phyloP scores from a whole-genome alignment of 1,140 invertebrate genomes.

The Trialeurodes vaporariorum region DNA sequence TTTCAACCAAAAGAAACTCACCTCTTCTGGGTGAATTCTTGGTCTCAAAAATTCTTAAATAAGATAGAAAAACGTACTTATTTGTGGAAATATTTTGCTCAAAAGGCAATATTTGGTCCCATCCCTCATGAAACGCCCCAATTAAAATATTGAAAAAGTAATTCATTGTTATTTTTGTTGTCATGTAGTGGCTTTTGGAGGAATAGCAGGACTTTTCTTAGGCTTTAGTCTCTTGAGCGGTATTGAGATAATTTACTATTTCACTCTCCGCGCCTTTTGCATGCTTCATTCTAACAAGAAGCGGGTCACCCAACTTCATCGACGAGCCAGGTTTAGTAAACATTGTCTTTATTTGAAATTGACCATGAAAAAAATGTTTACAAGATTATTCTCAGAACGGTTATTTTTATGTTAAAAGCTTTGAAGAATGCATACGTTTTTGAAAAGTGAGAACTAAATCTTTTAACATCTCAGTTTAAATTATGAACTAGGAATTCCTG shows the following conservation, averaged over 20 bases:
- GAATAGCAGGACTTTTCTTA: conserved; percentile 58
- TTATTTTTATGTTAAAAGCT: too few relatives aligned
- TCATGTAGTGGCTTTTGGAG: conserved; percentile 24
- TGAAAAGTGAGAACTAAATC: too few relatives aligned
- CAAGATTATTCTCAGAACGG: too few relatives aligned
- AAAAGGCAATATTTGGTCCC: conserved; percentile 32
- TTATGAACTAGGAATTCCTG: too few relatives aligned
- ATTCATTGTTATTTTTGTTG: conserved; percentile 3
- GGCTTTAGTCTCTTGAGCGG: conserved; percentile 59
- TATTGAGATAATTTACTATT: conserved; percentile 46
- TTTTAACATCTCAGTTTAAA: too few relatives aligned
- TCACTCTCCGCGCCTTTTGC: conserved; percentile 42
- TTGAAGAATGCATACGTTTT: too few relatives aligned
- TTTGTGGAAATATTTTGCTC: conserved; percentile 3
- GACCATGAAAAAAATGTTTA: too few relatives aligned
- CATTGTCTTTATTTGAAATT: too few relatives aligned
- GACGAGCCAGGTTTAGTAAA: too few relatives aligned
- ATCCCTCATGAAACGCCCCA: conserved; percentile 60
- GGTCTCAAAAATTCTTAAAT: too few relatives aligned
- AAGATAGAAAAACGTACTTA: background rate
- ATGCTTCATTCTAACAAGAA: conserved; percentile 24
- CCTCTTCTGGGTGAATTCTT: too few relatives aligned
- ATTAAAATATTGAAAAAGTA: conserved; percentile 54
- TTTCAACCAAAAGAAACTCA: too few relatives aligned
- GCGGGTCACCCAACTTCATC: conserved; percentile 16